Percentiles rank a stretch among this genome's conserved stretches.
These are phyloP conservation scores for Thunnus maccoyii DNA, from an alignment of 2,113 vertebrate genomes.

Conservation along the genomic window DNA sequence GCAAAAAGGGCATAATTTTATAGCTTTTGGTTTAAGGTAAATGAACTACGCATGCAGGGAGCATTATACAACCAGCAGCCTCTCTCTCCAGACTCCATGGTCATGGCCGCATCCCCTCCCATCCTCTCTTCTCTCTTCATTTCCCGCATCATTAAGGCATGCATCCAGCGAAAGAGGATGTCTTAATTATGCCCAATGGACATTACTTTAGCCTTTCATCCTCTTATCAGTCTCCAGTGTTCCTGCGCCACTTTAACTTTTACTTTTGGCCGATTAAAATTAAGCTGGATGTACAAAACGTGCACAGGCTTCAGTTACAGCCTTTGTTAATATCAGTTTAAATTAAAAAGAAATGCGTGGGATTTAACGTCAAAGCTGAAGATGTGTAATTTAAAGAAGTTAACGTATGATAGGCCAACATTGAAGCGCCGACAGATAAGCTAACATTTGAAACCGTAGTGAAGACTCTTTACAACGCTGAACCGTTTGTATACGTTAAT, in stretches of 20 bases:
- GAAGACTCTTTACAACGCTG: background rate
- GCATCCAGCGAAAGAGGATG: background rate
- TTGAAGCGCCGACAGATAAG: background rate
- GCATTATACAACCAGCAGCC: constrained; percentile 32
- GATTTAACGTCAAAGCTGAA: background rate
- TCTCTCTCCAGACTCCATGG: constrained; percentile 22
- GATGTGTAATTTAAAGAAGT: background rate
- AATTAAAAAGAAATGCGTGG: background rate
- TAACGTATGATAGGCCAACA: background rate
- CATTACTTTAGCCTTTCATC: background rate
- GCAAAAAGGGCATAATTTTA: too few relatives aligned
- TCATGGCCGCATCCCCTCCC: constrained; percentile 62
- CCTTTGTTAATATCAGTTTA: background rate
- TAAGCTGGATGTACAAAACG: background rate
- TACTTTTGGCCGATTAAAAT: background rate
- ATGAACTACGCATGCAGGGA: background rate
- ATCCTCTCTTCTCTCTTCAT: constrained; percentile 27
- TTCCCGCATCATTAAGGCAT: background rate
- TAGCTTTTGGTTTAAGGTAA: background rate
- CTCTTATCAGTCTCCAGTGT: background rate
- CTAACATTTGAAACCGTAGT: background rate
- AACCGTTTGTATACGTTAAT: background rate
- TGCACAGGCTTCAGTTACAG: too few relatives aligned
- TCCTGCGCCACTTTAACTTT: background rate
- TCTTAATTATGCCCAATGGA: too few relatives aligned